Conservation (phyloP, 2,888 invertebrate genomes). For the Mactromeris polynyma region DNA sequence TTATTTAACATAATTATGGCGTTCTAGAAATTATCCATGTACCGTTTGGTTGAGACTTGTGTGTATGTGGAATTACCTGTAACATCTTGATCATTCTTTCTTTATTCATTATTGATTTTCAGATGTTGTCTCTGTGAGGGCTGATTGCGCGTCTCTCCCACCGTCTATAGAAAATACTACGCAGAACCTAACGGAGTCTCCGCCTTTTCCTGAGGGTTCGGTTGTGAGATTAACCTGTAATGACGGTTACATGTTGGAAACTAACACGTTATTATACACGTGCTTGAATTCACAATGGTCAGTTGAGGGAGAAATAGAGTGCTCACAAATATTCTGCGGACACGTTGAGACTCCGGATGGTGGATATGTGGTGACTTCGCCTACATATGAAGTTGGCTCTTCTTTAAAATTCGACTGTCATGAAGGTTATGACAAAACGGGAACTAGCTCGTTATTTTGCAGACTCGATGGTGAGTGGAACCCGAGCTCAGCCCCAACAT, state of each 20-base stretch:
- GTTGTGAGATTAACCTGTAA: slow-evolving; percentile 23
- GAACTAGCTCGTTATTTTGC: slow-evolving; percentile 26
- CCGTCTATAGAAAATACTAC: background rate
- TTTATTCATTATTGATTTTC: too few relatives aligned
- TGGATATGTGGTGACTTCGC: slow-evolving; percentile 31
- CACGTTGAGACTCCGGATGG: slow-evolving; percentile 23
- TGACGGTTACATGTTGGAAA: slow-evolving; percentile 6
- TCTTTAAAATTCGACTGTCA: slow-evolving; percentile 40
- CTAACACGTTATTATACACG: background rate
- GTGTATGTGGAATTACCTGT: too few relatives aligned
- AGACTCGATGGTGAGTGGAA: slow-evolving; percentile 37
- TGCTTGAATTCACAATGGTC: slow-evolving; percentile 27
- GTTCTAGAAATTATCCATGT: too few relatives aligned
- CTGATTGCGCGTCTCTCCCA: slow-evolving; percentile 12
- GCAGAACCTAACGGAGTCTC: slow-evolving; percentile 18
- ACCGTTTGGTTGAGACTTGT: too few relatives aligned
- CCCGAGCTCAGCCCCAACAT: slow-evolving; percentile 26
- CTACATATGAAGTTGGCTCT: slow-evolving; percentile 32
- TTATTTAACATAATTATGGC: too few relatives aligned
- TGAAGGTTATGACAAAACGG: slow-evolving; percentile 35
- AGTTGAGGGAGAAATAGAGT: background rate
- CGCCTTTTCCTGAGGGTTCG: slow-evolving; percentile 18
- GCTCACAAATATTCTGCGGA: slow-evolving; percentile 22
- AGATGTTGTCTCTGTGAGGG: background rate
- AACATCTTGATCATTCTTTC: too few relatives aligned